Percentiles rank a stretch among this genome's conserved stretches.
phyloP scores from a whole-genome alignment of 2,888 invertebrate genomes.

The Sarcophaga caerulescens region DNA sequence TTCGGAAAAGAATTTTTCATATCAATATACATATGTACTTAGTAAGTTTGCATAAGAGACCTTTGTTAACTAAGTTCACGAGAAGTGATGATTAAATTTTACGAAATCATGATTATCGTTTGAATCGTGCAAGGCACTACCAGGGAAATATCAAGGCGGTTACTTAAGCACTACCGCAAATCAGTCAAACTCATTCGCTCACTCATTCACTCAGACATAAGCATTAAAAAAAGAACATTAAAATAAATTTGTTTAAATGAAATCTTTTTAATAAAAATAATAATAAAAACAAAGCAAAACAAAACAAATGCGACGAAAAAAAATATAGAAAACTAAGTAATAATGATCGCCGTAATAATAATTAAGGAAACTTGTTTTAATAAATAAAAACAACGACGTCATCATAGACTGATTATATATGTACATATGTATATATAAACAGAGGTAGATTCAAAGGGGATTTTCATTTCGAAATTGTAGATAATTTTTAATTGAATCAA shows the following conservation, averaged over 20 bases:
- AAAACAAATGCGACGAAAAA: neutral
- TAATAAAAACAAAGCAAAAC: neutral
- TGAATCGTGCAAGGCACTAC: slow-evolving; percentile 57
- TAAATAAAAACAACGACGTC: slow-evolving; percentile 30
- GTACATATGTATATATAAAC: too few relatives aligned
- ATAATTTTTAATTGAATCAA: too few relatives aligned
- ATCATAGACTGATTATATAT: slow-evolving; percentile 8
- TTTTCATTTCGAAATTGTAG: too few relatives aligned
- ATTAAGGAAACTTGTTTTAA: slow-evolving; percentile 63
- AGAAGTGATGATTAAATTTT: neutral
- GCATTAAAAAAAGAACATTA: neutral
- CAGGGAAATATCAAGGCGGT: slow-evolving; percentile 8
- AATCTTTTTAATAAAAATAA: neutral
- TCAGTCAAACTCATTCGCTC: too few relatives aligned
- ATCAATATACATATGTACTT: too few relatives aligned
- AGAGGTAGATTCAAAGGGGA: too few relatives aligned
- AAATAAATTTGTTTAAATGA: neutral
- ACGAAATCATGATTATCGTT: slow-evolving; percentile 25
- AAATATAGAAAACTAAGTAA: slow-evolving; percentile 50
- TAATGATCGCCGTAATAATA: slow-evolving; percentile 13
- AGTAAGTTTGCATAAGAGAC: neutral
- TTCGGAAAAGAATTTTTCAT: too few relatives aligned
- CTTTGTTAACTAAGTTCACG: neutral
- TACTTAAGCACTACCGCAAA: neutral
- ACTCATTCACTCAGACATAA: neutral